phyloP scores from a whole-genome alignment of 2,888 invertebrate species.

The Pseudococcus longispinus region DNA sequence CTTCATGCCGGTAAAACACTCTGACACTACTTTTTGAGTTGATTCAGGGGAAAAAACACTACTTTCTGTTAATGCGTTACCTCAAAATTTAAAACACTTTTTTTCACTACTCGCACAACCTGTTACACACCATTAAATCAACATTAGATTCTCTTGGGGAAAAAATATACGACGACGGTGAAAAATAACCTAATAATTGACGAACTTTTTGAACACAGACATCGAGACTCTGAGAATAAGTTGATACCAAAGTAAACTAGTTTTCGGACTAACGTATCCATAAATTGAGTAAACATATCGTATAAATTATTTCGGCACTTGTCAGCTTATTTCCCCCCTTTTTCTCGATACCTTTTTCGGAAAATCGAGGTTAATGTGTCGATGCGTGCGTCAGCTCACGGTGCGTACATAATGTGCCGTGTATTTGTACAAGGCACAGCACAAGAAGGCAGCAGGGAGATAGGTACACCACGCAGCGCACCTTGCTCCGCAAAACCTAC shows the following conservation, averaged over 20 bases:
- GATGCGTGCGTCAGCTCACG: not conserved
- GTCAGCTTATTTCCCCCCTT: not conserved
- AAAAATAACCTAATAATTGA: not conserved
- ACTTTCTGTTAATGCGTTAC: too few species aligned
- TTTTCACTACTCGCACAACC: too few species aligned
- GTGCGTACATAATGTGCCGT: not conserved
- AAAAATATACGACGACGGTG: too few species aligned
- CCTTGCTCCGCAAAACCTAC: not conserved
- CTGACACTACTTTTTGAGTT: too few species aligned
- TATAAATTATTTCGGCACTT: not conserved
- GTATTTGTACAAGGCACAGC: too few species aligned
- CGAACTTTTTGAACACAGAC: not conserved
- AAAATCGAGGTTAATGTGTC: conserved; percentile 25
- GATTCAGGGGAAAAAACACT: too few species aligned
- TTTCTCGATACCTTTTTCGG: not conserved
- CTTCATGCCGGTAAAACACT: too few species aligned
- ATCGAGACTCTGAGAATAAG: not conserved
- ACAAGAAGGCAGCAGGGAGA: not conserved
- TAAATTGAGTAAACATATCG: not conserved
- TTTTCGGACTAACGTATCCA: not conserved
- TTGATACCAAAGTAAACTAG: not conserved
- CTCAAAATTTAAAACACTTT: too few species aligned
- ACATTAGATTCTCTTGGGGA: too few species aligned
- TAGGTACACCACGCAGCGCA: not conserved
- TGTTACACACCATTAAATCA: too few species aligned